Evolutionary conservation across 2,113 vertebrate genomes (phyloP), one percentile per base, ranked within the genome.

Genomic region (Hippopotamus amphibius): DNA sequence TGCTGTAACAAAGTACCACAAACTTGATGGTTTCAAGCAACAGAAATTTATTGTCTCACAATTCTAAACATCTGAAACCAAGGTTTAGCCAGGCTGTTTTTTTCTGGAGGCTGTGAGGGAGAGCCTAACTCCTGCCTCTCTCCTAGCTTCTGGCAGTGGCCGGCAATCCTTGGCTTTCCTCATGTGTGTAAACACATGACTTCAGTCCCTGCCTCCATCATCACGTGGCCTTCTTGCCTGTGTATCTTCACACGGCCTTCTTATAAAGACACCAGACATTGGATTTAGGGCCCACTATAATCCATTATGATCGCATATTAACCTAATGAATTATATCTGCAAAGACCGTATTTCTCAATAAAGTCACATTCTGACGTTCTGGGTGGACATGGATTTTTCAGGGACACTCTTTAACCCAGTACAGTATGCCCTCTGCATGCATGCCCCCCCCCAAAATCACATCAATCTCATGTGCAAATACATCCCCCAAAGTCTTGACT

Each of bases 331-430:
- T 81, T 83, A 90, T 12, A 41, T 57, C 50, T 72, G 65, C 80
- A 66, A 91, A 92, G 46, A 83, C 24, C 41, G 26, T 74, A 41
- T 80, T 94, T 83, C 66, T 93, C 95, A 87, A 63, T 90, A 94
- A 86, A 41, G 72, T 68, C 79, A 80, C 26, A 94, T 88, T 92
- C 88, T 80, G 55, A 57, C 22, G 30, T 93, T 88, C 65, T 79
- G 9, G 7, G 22, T 82, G 24, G 24, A 80, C 55, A 83, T 30
- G 26, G 82, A 55, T 24, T 71, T 74, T 87, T 57, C 21, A 68
- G 37, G 14, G 50, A 72, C 21, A 79, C 4, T 71, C 21, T 72
- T 96, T 9, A 87, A 84, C 30, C 30, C 11, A 63, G 21, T 87
- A 24, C 14, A 82, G 4, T 50, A 21, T 37, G 24, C 21, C 46